These are phyloP conservation scores for Mus pahari DNA, from an alignment of 2,113 vertebrate genomes.

Conservation along the genomic window DNA sequence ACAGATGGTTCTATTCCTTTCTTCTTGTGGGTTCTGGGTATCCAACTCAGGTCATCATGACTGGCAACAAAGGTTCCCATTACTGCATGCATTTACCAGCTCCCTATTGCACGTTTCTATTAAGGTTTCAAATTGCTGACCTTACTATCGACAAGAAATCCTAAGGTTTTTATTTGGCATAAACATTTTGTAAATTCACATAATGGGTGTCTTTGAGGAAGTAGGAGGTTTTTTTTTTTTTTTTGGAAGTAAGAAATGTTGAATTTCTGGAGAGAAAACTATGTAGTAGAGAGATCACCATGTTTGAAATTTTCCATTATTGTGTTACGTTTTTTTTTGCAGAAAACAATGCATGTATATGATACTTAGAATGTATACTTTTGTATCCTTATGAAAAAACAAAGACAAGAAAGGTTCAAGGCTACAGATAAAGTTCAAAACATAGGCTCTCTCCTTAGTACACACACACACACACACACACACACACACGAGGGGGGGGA, in stretches of 20 bases:
- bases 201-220: neutral
- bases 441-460: neutral
- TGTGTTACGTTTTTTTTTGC: constrained; percentile 1
- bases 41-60: neutral
- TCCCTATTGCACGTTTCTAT: neutral
- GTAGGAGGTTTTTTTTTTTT: neutral
- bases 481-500: no score
- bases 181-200: constrained; percentile 13
- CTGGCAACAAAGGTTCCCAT: neutral
- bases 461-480: neutral
- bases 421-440: neutral
- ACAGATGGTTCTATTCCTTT: neutral
- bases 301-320: neutral
- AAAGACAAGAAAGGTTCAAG: neutral
- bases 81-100: neutral
- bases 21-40: neutral
- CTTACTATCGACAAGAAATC: neutral
- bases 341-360: neutral
- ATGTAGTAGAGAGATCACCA: neutral
- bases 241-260: neutral
- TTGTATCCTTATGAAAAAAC: neutral
- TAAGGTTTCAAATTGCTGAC: neutral
- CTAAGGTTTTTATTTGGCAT: neutral
- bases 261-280: constrained; percentile 20
- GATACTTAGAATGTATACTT: neutral